Evolutionary conservation across 2,113 vertebrate genomes (phyloP), one percentile per base, ranked within the genome.

Genomic region (Phrynocephalus versicolor): DNA sequence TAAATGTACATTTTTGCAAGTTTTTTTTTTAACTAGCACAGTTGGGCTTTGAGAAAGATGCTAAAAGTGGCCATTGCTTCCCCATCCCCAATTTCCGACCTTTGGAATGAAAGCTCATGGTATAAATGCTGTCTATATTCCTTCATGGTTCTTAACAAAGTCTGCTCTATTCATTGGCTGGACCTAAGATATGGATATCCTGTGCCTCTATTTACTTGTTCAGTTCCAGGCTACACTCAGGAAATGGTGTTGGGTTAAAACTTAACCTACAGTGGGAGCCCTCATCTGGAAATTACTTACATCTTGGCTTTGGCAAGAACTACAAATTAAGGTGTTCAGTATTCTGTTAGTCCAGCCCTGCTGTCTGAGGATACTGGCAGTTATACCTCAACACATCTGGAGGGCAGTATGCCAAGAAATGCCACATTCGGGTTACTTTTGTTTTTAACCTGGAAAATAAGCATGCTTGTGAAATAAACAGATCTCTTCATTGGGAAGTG

Each of bases 21-120:
- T 89, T 86, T 91, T 67, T 94, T 90, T 86, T 51, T 92, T 88
- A 77, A 91, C 87, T 91, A 87, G 94, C 94, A 95, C 92, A 93
- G 90, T 92, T 87, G 77, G 85, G 84, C 93, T 95, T 96, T 94
- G 90, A 94, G 90, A 94, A 93, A 92, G 84, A 62, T 82, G 87
- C 94, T 94, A 94, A 95, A 96, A 93, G 94, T 92, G 94, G 91
- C 88, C 87, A 87, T 82, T 81, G 30, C 85, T 85, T 95, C 94
- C 27, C 84, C 88, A 82, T 90, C 45, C 91, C 88, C 94, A 90
- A 94, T 92, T 86, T 95, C 93, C 92, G 90, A 87, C 85, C 88
- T 78, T 88, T 94, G 87, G 89, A 94, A 94, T 76, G 94, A 91
- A 80, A 77, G 89, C 83, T 93, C 86, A 82, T 81, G 85, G 85